Base-by-base conservation (phyloP, 2,797 vertebrate species). In the Neosilurus hyrtlii region DNA sequence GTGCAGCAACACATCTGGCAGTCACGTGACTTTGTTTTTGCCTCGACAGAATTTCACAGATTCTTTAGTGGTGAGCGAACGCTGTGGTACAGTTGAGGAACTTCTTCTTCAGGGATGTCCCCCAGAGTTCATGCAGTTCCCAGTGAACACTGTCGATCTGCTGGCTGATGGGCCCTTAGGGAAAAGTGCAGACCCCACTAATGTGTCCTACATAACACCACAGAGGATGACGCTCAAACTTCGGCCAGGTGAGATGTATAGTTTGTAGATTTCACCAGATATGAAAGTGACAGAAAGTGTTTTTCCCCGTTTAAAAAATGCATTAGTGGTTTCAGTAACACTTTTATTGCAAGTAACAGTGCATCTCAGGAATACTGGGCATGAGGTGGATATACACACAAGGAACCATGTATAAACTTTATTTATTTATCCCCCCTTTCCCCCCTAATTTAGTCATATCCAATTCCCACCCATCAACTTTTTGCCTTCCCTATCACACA, bases 31-130 rank as follows among this genome's bases (percentile, higher is more conserved):
- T 26, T 72, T 62, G 80, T 62, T 88, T 91, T 86, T 14, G 54
- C 11, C 10, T n/a, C 24, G 83, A 83, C 90, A 99, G 98, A 99
- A 99, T 91, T 99, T 98, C 92, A 98, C 96, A 2, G 94, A 96
- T 88, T 93, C 89, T 0, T 91, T 93, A 87, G 94, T 92, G 86
- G 92, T 94, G 84, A 91, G 91, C 0, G 91, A 94, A 79, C 94
- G 97, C 90, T 99, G 98, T 88, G 96, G 96, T 89, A 96, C 94
- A 0, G 88, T 86, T 83, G 94, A 94, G 84, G 91, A 87, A 56
- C 95, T 99, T 87, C 87, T 94, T 84, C 92, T 92, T 73, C 96
- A 95, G 88, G 96, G 97, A 90, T 99, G 98, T 86, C 90, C 87
- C 22, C 59, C 80, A 76, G 88, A 89, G 86, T 94, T 90, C 63